These are phyloP conservation scores for Lepisosteus osseus DNA, from an alignment of 2,113 vertebrate species.

Conservation along the genomic window DNA sequence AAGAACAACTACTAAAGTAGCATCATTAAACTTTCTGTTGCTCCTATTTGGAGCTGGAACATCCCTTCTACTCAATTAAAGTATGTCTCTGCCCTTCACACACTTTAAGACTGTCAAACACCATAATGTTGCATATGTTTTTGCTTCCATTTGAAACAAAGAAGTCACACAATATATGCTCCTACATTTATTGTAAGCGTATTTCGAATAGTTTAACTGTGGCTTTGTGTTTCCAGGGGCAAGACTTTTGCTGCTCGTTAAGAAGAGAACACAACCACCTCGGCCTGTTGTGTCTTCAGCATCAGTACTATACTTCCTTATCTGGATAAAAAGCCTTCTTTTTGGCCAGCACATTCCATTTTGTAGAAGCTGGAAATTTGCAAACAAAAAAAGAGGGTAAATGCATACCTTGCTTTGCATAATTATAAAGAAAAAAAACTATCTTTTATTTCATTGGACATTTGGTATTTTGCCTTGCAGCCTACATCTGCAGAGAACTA, in stretches of 20 bases:
- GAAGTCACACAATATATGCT: no score
- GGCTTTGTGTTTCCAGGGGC: slow-evolving; percentile 71
- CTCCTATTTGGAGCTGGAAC: no score
- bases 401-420: slow-evolving; percentile 64
- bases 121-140: no score
- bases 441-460: slow-evolving; percentile 52
- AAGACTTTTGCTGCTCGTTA: slow-evolving; percentile 92
- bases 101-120: no score
- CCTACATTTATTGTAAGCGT: no score
- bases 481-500: slow-evolving; percentile 14
- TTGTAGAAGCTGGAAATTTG: slow-evolving; percentile 34
- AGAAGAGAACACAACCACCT: slow-evolving; percentile 22
- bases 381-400: slow-evolving; percentile 36
- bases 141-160: no score
- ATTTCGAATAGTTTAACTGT: neutral
- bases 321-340: slow-evolving; percentile 39
- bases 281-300: slow-evolving; percentile 2
- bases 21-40: no score
- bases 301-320: slow-evolving; percentile 10
- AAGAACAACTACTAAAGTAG: no score
- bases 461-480: slow-evolving; percentile 60
- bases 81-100: no score
- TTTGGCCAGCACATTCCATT: slow-evolving; percentile 35
- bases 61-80: no score
- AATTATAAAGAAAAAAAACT: slow-evolving; percentile 56